Percentiles rank a stretch among this genome's conserved stretches.
These are phyloP conservation scores for Ophthalmolycus amberensis DNA, from an alignment of 2,113 vertebrate species.

Conservation along the genomic window DNA sequence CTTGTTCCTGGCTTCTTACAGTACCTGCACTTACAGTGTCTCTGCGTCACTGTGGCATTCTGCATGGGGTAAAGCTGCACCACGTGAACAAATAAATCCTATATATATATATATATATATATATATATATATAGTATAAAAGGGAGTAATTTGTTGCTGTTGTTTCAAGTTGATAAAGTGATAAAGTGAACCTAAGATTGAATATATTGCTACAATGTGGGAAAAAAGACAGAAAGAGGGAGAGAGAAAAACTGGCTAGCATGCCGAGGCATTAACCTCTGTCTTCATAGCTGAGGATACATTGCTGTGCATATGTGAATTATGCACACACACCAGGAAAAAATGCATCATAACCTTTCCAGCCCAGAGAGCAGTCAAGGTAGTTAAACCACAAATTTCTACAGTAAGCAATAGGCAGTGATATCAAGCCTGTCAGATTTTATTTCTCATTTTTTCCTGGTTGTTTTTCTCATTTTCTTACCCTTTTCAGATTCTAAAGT, in stretches of 20 bases:
- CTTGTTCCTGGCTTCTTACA: background rate
- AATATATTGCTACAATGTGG: background rate
- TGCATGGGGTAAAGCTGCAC: background rate
- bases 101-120: too few relatives aligned
- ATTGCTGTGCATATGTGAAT: slow-evolving; percentile 7
- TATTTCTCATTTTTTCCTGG: too few relatives aligned
- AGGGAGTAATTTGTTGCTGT: too few relatives aligned
- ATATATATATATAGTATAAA: too few relatives aligned
- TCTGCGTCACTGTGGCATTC: background rate
- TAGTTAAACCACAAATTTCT: background rate
- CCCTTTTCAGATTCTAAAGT: too few relatives aligned
- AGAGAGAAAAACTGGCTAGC: slow-evolving; percentile 8
- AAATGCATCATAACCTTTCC: slow-evolving; percentile 28
- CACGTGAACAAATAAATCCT: background rate
- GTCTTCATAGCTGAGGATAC: slow-evolving; percentile 23
- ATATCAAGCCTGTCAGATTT: too few relatives aligned
- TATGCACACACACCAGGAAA: background rate
- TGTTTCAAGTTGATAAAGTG: background rate
- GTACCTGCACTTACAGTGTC: background rate
- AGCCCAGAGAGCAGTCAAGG: slow-evolving; percentile 13
- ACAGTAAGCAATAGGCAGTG: too few relatives aligned
- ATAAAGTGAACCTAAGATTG: background rate
- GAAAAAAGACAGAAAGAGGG: background rate
- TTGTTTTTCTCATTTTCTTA: too few relatives aligned
- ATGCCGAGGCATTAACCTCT: slow-evolving; percentile 4